Percentiles rank a stretch among this genome's conserved stretches.
These are phyloP conservation scores for Moxostoma hubbsi DNA, from an alignment of 2,797 vertebrate species.

Conservation along the genomic window DNA sequence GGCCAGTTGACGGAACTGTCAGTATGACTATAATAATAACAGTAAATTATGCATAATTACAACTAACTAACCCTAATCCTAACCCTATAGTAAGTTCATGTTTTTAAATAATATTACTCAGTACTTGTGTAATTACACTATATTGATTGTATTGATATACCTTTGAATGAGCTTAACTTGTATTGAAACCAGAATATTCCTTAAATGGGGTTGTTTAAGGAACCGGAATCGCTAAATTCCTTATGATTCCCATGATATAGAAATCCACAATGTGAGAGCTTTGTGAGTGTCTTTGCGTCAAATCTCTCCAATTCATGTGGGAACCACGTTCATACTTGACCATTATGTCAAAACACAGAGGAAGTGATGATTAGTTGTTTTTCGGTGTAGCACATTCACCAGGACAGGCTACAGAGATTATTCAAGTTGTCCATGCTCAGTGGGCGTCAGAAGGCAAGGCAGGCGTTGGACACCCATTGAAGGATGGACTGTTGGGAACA, in stretches of 20 bases:
- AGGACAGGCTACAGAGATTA: conserved; percentile 47
- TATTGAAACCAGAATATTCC: no score
- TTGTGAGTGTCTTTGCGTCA: conserved; percentile 16
- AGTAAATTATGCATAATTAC: no score
- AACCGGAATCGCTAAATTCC: not conserved
- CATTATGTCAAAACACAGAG: conserved; percentile 28
- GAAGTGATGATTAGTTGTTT: conserved; percentile 24
- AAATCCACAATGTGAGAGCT: conserved; percentile 14
- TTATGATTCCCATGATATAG: not conserved
- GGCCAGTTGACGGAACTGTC: no score
- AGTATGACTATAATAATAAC: no score
- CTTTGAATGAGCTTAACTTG: no score
- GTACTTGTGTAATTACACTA: no score
- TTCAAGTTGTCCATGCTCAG: conserved; percentile 45
- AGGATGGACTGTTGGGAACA: conserved; percentile 56
- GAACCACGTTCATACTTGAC: conserved; percentile 40
- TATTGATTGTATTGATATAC: no score
- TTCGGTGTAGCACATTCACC: conserved; percentile 45
- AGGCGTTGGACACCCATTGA: conserved; percentile 51
- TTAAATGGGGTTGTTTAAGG: not conserved
- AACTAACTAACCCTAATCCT: no score
- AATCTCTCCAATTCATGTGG: conserved; percentile 26
- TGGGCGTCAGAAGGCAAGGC: conserved; percentile 54
- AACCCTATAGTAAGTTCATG: no score
- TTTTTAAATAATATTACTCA: no score